These are phyloP conservation scores for Poecile atricapillus DNA, from an alignment of 2,113 vertebrate species.

Conservation along the genomic window DNA sequence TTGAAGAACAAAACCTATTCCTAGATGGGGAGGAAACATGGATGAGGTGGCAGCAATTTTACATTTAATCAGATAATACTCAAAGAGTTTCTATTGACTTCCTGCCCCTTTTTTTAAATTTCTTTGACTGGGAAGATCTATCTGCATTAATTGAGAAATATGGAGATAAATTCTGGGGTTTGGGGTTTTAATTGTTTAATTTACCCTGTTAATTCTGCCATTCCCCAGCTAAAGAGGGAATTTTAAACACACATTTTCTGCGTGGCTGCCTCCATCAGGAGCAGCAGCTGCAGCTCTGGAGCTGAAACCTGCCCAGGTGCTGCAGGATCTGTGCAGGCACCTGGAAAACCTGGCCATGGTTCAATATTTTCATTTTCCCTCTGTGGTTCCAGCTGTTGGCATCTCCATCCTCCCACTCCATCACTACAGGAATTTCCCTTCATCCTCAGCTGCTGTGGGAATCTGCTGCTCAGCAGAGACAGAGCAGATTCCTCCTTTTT, in stretches of 20 bases:
- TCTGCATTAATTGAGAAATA: background rate
- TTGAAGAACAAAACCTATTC: background rate
- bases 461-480: background rate
- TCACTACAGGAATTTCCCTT: background rate
- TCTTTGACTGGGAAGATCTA: background rate
- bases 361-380: background rate
- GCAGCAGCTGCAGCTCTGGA: background rate
- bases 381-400: background rate
- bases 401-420: background rate
- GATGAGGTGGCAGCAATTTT: background rate
- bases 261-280: background rate
- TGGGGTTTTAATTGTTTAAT: background rate
- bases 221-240: background rate
- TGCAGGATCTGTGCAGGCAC: background rate
- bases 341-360: background rate
- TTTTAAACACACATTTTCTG: background rate
- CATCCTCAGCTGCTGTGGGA: background rate
- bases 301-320: background rate
- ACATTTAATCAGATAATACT: background rate
- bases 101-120: rapidly evolving
- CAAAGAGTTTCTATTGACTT: background rate
- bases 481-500: background rate
- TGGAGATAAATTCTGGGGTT: background rate
- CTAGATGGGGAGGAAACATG: background rate
- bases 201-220: background rate